phyloP scores from a whole-genome alignment of 2,797 vertebrate genomes.

The Rallus crepitans region DNA sequence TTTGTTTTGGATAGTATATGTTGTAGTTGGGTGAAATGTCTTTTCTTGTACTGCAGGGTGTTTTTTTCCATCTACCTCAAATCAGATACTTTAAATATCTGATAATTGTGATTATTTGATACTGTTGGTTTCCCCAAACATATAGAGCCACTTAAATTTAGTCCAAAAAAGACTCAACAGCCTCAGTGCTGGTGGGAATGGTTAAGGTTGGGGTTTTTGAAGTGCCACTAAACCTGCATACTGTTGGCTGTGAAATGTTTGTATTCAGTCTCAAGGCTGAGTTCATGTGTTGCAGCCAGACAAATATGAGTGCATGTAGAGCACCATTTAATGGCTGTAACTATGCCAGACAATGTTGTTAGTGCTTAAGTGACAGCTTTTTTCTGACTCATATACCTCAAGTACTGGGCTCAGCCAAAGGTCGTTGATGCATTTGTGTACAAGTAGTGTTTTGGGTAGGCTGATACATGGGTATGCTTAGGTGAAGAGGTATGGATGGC shows the following conservation, averaged over 20 bases:
- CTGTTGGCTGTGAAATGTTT: not conserved
- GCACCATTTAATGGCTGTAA: not conserved
- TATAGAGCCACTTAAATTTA: not conserved
- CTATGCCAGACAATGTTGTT: not conserved
- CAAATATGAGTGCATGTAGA: not conserved
- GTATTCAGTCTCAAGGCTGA: not conserved
- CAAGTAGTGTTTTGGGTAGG: not conserved
- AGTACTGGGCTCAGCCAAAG: not conserved
- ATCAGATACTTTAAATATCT: not conserved
- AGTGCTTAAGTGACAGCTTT: not conserved
- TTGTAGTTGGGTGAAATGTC: not conserved
- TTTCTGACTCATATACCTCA: not conserved
- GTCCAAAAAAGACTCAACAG: not conserved
- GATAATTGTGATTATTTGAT: not conserved
- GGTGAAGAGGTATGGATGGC: not conserved
- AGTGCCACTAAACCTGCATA: not conserved
- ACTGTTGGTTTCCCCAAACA: not conserved
- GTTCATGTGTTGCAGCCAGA: not conserved
- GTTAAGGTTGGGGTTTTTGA: not conserved
- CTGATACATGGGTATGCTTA: not conserved
- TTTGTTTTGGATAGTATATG: not conserved
- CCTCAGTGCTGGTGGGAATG: not conserved
- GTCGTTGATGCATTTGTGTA: not conserved
- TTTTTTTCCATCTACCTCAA: not conserved
- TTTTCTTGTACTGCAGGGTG: not conserved